phyloP scores from a whole-genome alignment of 1,140 invertebrate genomes.

The Alviniconcha marisindica region DNA sequence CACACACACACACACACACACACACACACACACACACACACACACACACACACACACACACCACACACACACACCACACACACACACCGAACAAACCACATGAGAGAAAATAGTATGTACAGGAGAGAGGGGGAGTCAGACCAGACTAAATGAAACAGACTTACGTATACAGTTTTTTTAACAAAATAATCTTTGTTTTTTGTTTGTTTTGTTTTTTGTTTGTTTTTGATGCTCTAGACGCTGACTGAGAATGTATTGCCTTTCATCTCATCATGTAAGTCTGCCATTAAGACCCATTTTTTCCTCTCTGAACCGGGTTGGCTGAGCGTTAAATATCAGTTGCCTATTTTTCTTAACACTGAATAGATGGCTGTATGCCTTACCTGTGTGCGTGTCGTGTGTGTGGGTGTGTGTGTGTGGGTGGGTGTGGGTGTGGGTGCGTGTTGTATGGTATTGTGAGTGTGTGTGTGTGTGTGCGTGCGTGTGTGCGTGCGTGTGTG shows the following conservation, averaged over 20 bases:
- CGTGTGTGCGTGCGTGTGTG: constrained; percentile 10
- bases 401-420: neutral
- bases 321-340: neutral
- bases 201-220: neutral
- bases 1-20: neutral
- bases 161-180: neutral
- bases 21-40: constrained; percentile 3
- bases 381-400: neutral
- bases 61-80: neutral
- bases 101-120: neutral
- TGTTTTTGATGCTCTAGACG: neutral
- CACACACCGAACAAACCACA: neutral
- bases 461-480: neutral
- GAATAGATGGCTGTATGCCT: too few species aligned
- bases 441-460: neutral
- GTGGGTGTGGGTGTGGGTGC: neutral
- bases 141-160: neutral
- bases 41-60: constrained; percentile 19
- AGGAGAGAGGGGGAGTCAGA: neutral
- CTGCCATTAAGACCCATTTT: neutral
- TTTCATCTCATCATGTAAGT: neutral
- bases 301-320: neutral
- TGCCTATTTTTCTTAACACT: neutral
- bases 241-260: neutral
- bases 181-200: neutral